Evolutionary conservation across 2,113 vertebrate species (phyloP), one percentile per base, ranked within the genome.

Genomic region (Passer montanus): DNA sequence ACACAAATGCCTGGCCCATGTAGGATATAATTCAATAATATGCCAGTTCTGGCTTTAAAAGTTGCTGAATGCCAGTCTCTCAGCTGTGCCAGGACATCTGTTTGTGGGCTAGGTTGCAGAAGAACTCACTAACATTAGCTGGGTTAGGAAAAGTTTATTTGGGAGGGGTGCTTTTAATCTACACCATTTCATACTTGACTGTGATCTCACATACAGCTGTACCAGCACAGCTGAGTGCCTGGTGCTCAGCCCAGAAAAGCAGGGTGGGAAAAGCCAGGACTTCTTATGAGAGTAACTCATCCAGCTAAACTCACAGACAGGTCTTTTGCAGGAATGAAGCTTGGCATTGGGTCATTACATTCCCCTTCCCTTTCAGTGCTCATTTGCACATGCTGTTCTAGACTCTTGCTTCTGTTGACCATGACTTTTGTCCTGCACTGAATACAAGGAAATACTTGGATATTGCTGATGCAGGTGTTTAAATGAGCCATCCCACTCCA

Each of bases 161-260:
- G 93, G 94, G 95, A 95, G 93, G 68, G 39, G 77, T 89, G 56
- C 41, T 94, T 89, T 89, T 78, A 77, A 86, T 87, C 89, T 49
- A 44, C 8, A 3, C 60, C 44, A 28, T 63, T 85, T 91, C 69
- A 89, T 69, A 87, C 84, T 94, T 21, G 52, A 78, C 73, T 89
- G 91, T 97, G 96, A 96, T 94, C 94, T 97, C 95, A 96, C 83
- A 75, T 75, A 88, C 95, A 96, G 96, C 96, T 97, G 93, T 87
- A 95, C 60, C 86, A 92, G 94, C 93, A 84, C 93, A 95, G 93
- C 92, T 94, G 86, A 96, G 64, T 0, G 17, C 35, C 80, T 94
- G 93, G 76, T 95, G 68, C 76, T 90, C 15, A 1, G 83, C 86
- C 89, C 89, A 93, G 91, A 46, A 77, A 89, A 92, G 68, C 0